Evolutionary conservation across 2,113 vertebrate species (phyloP).

Genomic region (Phalacrocorax carbo): DNA sequence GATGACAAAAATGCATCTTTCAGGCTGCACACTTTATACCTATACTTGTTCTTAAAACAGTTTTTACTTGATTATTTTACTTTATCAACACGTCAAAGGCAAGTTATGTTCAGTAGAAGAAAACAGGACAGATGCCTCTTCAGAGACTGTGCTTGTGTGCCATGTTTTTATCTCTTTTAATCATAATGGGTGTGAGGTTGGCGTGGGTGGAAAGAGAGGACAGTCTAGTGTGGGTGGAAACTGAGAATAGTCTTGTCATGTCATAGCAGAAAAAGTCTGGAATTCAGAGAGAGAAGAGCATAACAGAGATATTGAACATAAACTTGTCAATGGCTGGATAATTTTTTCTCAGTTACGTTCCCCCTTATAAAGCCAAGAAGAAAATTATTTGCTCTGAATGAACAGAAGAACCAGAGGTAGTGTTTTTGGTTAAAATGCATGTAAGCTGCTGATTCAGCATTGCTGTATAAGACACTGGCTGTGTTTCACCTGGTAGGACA

Average conservation of each 20-base stretch:
- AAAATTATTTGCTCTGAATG: constrained; percentile 54
- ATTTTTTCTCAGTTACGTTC: constrained; percentile 25
- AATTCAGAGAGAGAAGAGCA: constrained; percentile 35
- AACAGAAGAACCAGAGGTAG: background rate
- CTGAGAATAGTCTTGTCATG: constrained; percentile 67
- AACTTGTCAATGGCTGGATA: constrained; percentile 64
- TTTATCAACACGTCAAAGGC: constrained; percentile 38
- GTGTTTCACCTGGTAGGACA: background rate
- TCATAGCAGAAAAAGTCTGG: constrained; percentile 65
- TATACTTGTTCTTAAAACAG: background rate
- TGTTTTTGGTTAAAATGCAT: background rate
- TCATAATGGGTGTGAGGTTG: constrained; percentile 73
- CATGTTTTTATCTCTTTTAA: constrained; percentile 70
- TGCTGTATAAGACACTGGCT: background rate
- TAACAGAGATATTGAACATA: constrained; percentile 29
- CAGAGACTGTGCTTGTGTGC: constrained; percentile 59
- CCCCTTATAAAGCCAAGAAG: background rate
- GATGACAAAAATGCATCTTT: background rate
- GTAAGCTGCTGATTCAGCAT: background rate
- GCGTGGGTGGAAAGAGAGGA: constrained; percentile 70
- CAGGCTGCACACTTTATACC: background rate
- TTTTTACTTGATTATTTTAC: constrained; percentile 34
- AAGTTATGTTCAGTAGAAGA: constrained; percentile 50
- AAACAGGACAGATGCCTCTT: constrained; percentile 69
- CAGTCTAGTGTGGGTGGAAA: constrained; percentile 71